Base-by-base conservation (phyloP, 2,888 invertebrate species). In the Boloria euphrosyne region DNA sequence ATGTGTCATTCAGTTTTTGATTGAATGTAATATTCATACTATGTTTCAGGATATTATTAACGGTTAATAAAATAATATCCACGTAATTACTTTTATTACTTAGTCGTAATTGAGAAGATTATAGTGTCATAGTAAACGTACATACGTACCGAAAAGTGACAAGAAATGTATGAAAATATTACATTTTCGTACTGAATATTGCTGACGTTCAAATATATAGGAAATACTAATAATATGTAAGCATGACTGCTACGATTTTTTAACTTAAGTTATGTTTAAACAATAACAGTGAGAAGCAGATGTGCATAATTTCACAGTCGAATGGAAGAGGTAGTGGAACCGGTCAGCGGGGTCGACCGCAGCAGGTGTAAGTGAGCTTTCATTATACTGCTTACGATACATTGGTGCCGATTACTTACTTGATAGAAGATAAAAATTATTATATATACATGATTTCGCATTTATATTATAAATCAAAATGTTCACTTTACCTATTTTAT, bases 301-400 rank as follows among this genome's bases (percentile, higher is more conserved):
- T 89, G 88, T 81, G 81, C 81, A 86, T 89, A 86, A 89, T 90
- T 91, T 90, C 81, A 88, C 86, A 86, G 89, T 83, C 78, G 83
- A 88, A 76, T 81, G 86, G 69, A 65, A 65, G 65, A 64, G 62
- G 67, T 59, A 62, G 81, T 78, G 82, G 80, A 84, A 85, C 86
- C 84, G 86, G 86, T 87, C 85, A 81, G 83, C 78, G 80, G 68
- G 84, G 85, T 71, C 80, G 78, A 83, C 83, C 83, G 78, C 84
- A 80, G 83, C 90, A 90, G 90, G 90, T 90, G 90, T 80, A 82
- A 59, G 72, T 74, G 65, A 60, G 60, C 61, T 64, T 72, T 72
- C 73, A 71, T 66, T 60, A 68, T 61, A 65, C 31, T 16, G 27
- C 59, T 38, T 17, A 31, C 31, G 49, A 38, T 59, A 59, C 49